These are phyloP conservation scores for Octonoba sinensis DNA, from an alignment of 2,888 invertebrate genomes.

Conservation along the genomic window DNA sequence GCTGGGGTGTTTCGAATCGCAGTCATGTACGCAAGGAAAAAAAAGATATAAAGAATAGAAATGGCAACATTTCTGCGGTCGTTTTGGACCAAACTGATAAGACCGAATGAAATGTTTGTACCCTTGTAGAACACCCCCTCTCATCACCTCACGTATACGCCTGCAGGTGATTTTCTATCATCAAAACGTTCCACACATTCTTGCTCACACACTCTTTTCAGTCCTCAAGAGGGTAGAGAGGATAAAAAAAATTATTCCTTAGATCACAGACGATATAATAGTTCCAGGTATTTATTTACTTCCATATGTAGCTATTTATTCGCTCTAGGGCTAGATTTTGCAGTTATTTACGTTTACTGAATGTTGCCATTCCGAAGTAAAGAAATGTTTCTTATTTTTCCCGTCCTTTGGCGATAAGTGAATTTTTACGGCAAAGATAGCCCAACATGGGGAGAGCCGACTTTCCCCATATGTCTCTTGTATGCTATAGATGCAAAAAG, in stretches of 20 bases:
- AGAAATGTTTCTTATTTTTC: slow-evolving; percentile 22
- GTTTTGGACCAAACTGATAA: slow-evolving; percentile 59
- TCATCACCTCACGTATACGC: slow-evolving; percentile 47
- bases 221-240: slow-evolving; percentile 18
- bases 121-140: slow-evolving; percentile 16
- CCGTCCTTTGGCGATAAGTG: slow-evolving; percentile 44
- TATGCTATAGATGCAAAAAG: background rate
- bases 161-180: slow-evolving; percentile 55
- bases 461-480: slow-evolving; percentile 26
- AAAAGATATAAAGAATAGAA: slow-evolving; percentile 44
- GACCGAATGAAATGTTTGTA: slow-evolving; percentile 46
- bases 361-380: slow-evolving; percentile 44
- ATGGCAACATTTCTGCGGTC: slow-evolving; percentile 53
- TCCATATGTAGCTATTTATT: slow-evolving; percentile 55
- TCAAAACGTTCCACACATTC: slow-evolving; percentile 49
- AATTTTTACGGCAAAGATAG: slow-evolving; percentile 52
- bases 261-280: slow-evolving; percentile 60
- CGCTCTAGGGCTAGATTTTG: slow-evolving; percentile 60
- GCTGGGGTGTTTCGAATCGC: too few relatives aligned
- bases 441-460: background rate
- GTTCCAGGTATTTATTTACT: slow-evolving; percentile 62
- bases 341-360: slow-evolving; percentile 62
- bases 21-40: background rate
- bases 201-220: slow-evolving; percentile 13
- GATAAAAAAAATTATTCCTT: slow-evolving; percentile 24